Base-by-base conservation (phyloP, 23 tunicate species). In the Ascidia mentula region DNA sequence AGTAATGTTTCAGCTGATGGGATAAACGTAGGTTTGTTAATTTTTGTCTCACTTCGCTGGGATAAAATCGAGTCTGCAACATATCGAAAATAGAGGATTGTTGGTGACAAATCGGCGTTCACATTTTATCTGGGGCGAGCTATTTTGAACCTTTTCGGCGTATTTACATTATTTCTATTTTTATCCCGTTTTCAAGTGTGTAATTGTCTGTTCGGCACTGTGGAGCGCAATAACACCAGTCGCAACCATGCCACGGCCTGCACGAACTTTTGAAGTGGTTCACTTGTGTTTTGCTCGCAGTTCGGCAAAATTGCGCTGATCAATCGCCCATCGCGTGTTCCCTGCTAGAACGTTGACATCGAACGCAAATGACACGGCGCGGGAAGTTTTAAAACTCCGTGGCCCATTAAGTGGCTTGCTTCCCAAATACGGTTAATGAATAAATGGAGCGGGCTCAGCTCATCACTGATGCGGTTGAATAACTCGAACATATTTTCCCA, bases 251-350 rank as follows among this genome's bases (percentile, higher is more conserved):
- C 65, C 13, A 1, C 24, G 13, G 13, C 65, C 28, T 9, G 22
- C 22, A 53, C 65, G 13, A 28, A 28, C 65, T 1, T 9, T 26
- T 53, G 65, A 53, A 53, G 65, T 53, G 65, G 65, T 53, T 53
- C 13, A 28, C 28, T 53, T 28, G 12, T 53, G 13, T 53, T 26
- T 53, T 20, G 65, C 65, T 1, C 24, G 28, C 4, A 28, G 13
- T 53, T 53, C 65, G 65, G 65, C 65, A 53, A 53, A n/a, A 53
- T 53, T 53, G 24, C 7, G 65, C 65, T 53, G 28, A 53, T 53
- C 65, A 53, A 53, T 53, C 65, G 65, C 7, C n/a, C n/a, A n/a
- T 53, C 28, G 65, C 65, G 13, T 53, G 65, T 53, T 53, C 24
- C 22, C 65, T 53, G 24, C 65, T 20, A 53, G 65, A 3, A 26